Evolutionary conservation across 2,797 vertebrate species (phyloP).

Genomic region (Micrastur ruficollis): DNA sequence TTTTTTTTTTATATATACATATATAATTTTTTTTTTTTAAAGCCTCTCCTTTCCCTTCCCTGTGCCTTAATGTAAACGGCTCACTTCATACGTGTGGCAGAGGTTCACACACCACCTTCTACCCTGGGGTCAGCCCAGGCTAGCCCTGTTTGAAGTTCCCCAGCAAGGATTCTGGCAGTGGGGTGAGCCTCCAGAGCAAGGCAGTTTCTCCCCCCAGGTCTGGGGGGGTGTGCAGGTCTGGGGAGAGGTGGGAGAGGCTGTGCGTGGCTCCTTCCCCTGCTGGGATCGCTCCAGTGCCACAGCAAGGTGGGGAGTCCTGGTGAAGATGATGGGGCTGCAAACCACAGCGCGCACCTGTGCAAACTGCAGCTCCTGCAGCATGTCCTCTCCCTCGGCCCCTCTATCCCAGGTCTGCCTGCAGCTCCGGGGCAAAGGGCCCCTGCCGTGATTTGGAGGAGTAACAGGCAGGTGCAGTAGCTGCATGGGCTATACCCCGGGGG

Average conservation of each 20-base stretch:
- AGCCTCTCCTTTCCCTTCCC: background rate
- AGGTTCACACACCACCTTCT: background rate
- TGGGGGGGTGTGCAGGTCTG: background rate
- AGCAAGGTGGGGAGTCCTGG: background rate
- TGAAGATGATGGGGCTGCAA: background rate
- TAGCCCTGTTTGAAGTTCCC: conserved; percentile 4
- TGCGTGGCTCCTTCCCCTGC: accelerated
- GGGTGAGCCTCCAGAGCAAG: background rate
- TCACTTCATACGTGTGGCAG: background rate
- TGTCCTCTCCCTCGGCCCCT: background rate
- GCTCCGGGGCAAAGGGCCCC: background rate
- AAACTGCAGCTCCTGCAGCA: background rate
- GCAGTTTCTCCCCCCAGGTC: background rate
- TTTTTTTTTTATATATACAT: background rate
- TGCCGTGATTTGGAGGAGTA: background rate
- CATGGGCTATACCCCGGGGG: background rate
- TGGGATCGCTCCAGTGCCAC: background rate
- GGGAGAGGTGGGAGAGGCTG: background rate
- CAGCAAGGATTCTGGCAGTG: background rate
- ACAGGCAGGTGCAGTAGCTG: background rate
- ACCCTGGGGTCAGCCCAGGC: background rate
- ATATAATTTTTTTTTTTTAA: background rate
- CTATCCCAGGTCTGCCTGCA: background rate
- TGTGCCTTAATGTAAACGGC: background rate
- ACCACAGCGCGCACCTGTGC: background rate